Percentiles rank a stretch among this genome's conserved stretches.
Evolutionary conservation across 2,797 vertebrate species (phyloP).

Genomic region (Siniperca undulata): DNA sequence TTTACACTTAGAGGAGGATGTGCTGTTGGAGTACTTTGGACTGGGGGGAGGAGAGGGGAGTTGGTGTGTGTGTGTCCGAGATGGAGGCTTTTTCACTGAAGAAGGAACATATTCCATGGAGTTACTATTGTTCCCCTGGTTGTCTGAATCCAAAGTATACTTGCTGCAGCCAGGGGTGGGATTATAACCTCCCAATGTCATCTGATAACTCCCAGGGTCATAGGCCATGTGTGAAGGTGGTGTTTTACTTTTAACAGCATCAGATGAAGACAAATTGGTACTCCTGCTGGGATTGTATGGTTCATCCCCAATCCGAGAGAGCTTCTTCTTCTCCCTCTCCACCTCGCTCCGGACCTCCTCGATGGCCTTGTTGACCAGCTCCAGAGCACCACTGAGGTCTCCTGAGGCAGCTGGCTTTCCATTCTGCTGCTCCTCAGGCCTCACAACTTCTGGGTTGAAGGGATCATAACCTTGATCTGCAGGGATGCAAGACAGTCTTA

Average conservation of each 20-base stretch:
- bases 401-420: slow-evolving; percentile 78
- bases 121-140: slow-evolving; percentile 76
- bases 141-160: slow-evolving; percentile 90
- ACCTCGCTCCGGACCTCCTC: slow-evolving; percentile 93
- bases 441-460: slow-evolving; percentile 92
- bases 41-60: slow-evolving; percentile 70
- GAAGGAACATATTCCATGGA: slow-evolving; percentile 94
- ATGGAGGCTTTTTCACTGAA: slow-evolving; percentile 80
- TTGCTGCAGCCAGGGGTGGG: slow-evolving; percentile 92
- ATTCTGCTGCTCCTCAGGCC: slow-evolving; percentile 80
- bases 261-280: slow-evolving; percentile 28
- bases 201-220: slow-evolving; percentile 88
- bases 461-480: slow-evolving; percentile 94
- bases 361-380: slow-evolving; percentile 95
- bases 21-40: slow-evolving; percentile 70
- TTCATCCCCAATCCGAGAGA: slow-evolving; percentile 86
- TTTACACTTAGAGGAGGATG: slow-evolving; percentile 85
- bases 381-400: slow-evolving; percentile 86
- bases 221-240: slow-evolving; percentile 85
- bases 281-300: slow-evolving; percentile 89
- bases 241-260: slow-evolving; percentile 73
- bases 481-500: slow-evolving; percentile 23
- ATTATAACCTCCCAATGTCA: slow-evolving; percentile 87
- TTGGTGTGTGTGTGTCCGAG: slow-evolving; percentile 44
- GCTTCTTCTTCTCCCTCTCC: slow-evolving; percentile 93